Evolutionary conservation across 2,113 vertebrate genomes (phyloP).

Genomic region (Neoarius graeffei): DNA sequence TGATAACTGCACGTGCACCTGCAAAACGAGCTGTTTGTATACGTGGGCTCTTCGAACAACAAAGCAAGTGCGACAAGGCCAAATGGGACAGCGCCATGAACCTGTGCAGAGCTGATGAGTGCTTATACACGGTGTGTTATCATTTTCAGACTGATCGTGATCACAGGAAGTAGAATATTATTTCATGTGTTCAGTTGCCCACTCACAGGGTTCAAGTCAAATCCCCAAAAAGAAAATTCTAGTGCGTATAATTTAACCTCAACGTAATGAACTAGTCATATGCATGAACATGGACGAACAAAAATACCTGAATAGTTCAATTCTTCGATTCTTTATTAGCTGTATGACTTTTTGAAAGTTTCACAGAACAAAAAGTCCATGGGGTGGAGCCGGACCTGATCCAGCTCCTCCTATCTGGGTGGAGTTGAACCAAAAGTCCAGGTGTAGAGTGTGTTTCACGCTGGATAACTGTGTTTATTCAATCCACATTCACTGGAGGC

Average conservation of each 20-base stretch:
- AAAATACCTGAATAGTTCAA: not conserved
- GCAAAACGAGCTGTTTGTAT: constrained; percentile 4
- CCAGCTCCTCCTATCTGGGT: not conserved
- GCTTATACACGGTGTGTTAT: not conserved
- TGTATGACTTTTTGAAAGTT: not conserved
- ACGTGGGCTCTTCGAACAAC: constrained; percentile 21
- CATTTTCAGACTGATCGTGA: not conserved
- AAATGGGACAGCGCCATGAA: not conserved
- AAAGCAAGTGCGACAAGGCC: not conserved
- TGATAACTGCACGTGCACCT: constrained; percentile 20
- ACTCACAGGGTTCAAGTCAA: not conserved
- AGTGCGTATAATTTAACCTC: not conserved
- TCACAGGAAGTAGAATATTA: not conserved
- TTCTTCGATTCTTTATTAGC: not conserved
- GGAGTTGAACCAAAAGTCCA: not conserved
- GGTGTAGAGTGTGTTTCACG: not conserved
- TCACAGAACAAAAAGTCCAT: not conserved
- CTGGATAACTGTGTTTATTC: not conserved
- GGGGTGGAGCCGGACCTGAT: no score
- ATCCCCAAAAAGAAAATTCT: not conserved
- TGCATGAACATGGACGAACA: not conserved
- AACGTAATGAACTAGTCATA: not conserved
- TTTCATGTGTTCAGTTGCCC: no score
- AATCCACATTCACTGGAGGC: no score
- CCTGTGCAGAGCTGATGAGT: not conserved